These are phyloP conservation scores for Myiagra hebetior DNA, from an alignment of 2,113 vertebrate genomes.

Conservation along the genomic window DNA sequence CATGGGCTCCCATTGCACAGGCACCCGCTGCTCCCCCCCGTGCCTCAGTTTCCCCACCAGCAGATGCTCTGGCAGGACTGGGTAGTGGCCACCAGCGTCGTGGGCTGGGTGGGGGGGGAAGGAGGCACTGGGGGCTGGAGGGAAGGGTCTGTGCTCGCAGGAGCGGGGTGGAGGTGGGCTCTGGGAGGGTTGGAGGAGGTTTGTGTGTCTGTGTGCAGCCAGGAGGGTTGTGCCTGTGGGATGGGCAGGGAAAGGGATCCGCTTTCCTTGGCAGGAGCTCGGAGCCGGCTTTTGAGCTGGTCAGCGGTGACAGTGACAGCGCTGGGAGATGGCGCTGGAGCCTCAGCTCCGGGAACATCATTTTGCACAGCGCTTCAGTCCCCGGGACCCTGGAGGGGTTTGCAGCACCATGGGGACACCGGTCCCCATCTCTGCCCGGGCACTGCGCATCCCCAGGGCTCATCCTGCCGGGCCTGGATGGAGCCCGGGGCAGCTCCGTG, in stretches of 20 bases:
- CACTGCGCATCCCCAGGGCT: background rate
- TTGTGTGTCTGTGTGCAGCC: background rate
- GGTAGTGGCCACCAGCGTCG: background rate
- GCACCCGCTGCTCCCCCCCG: background rate
- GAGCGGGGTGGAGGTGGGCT: background rate
- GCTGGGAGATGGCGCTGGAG: background rate
- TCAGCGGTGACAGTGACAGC: background rate
- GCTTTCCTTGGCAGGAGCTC: background rate
- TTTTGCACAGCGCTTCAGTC: background rate
- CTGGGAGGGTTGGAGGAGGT: background rate
- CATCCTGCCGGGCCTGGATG: fast-evolving
- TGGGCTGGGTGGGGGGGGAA: background rate
- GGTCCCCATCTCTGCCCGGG: fast-evolving
- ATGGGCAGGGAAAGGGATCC: background rate
- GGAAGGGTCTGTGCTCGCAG: background rate
- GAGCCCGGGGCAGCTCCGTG: background rate
- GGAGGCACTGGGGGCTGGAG: fast-evolving
- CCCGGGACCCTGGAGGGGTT: fast-evolving
- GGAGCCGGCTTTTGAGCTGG: background rate
- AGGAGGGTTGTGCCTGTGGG: background rate
- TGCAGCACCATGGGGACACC: fast-evolving
- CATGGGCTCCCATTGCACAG: fast-evolving
- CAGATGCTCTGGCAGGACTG: background rate
- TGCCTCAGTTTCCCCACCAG: background rate
- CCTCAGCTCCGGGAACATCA: fast-evolving